Base-by-base conservation (phyloP, 2,113 vertebrate genomes). In the Nycticebus coucang region DNA sequence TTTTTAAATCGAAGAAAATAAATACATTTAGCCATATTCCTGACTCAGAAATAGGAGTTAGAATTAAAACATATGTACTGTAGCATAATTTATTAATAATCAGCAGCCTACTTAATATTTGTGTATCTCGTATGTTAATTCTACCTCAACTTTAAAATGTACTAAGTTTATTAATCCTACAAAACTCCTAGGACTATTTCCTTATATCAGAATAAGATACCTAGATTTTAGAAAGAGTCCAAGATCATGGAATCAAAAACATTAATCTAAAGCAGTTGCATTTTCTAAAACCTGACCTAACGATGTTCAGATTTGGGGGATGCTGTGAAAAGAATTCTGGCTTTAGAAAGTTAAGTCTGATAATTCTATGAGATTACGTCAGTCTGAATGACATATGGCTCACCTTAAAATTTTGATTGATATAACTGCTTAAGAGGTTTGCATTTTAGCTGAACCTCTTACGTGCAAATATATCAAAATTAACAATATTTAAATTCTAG, bases 401-500 rank as follows among this genome's bases (percentile, higher is more conserved):
- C 64, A 72, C 53, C 55, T 64, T 89, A 79, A 66, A 96, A 22
- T 72, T 64, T 71, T 79, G 19, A 89, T 33, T 64, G 41, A 62
- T 55, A 9, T 60, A 64, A 59, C 26, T 71, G 80, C 4, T 3
- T 82, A 79, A 89, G 15, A 87, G 64, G 59, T 35, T 77, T 41
- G 41, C 2, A 74, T 82, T 83, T 82, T 86, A 60, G 21, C 35
- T 37, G 26, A 75, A 75, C 24, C 12, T 75, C 37, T 75, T 75
- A 13, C 14, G 13, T 66, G 45, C 5, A 71, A 71, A 53, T 28
- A 17, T 75, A 90, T 26, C 37, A 89, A 85, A 75, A 92, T 92
- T 74, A 59, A 33, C 35, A 84, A 75, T 62, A 92, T 13, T 89
- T 85, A 82, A 77, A 72, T 50, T 92, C 50, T 74, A 97, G 22